phyloP scores from a whole-genome alignment of 2,888 invertebrate genomes.

The Meteorus colon region DNA sequence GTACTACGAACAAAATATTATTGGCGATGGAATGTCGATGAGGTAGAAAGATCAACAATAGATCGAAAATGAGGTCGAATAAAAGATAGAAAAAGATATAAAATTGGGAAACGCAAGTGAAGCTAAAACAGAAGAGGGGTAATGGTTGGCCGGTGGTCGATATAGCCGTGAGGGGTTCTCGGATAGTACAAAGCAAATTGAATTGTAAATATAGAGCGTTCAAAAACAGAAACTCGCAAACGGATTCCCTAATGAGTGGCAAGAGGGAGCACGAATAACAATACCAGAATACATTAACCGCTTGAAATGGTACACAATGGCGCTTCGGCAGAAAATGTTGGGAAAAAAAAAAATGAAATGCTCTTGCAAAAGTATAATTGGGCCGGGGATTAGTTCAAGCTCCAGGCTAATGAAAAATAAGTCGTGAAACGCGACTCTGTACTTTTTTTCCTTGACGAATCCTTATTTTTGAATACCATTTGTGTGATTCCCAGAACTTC shows the following conservation, averaged over 20 bases:
- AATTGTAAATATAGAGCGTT: conserved; percentile 68
- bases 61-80: conserved; percentile 3
- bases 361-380: conserved; percentile 55
- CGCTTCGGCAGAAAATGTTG: conserved; percentile 45
- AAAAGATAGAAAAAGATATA: conserved; percentile 21
- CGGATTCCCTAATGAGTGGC: conserved; percentile 63
- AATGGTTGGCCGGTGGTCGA: conserved; percentile 40
- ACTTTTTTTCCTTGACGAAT: conserved; percentile 29
- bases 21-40: background rate
- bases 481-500: background rate
- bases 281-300: conserved; percentile 64
- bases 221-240: conserved; percentile 63
- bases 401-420: conserved; percentile 56
- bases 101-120: conserved; percentile 25
- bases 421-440: conserved; percentile 37
- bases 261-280: conserved; percentile 62
- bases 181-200: conserved; percentile 62
- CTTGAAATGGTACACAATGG: conserved; percentile 53
- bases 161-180: conserved; percentile 37
- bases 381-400: conserved; percentile 54
- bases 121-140: conserved; percentile 24
- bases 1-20: too few relatives aligned
- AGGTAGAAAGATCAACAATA: background rate
- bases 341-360: conserved; percentile 46
- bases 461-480: background rate